These are phyloP conservation scores for Spondyliosoma cantharus DNA, from an alignment of 2,797 vertebrate genomes.

Conservation along the genomic window DNA sequence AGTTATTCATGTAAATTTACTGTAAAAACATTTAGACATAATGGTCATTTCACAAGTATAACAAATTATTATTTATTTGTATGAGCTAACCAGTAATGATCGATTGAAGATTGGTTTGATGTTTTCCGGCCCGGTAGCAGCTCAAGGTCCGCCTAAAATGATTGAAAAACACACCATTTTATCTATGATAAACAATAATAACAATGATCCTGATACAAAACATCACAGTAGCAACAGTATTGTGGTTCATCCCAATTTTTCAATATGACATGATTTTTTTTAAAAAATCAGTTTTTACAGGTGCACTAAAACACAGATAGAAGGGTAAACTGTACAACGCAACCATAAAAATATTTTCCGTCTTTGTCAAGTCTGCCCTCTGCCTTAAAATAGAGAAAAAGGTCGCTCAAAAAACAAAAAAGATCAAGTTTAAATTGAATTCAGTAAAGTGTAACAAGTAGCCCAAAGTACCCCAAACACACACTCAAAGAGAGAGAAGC, in stretches of 20 bases:
- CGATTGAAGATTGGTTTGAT: too few species aligned
- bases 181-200: too few species aligned
- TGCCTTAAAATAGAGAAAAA: not conserved
- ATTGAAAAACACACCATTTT: too few species aligned
- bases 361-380: too few species aligned
- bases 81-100: not conserved
- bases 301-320: not conserved
- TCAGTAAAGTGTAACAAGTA: too few species aligned
- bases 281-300: not conserved
- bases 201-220: too few species aligned
- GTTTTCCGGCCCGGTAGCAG: too few species aligned
- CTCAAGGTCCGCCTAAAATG: too few species aligned
- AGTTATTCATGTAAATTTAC: not conserved
- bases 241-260: not conserved
- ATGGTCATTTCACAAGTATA: not conserved
- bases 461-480: too few species aligned
- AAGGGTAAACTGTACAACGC: not conserved
- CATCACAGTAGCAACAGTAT: not conserved
- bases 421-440: too few species aligned
- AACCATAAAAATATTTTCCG: too few species aligned
- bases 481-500: too few species aligned
- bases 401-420: not conserved
- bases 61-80: not conserved
- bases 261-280: not conserved
- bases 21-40: not conserved